Percentiles rank a stretch among this genome's conserved stretches.
Conservation (phyloP, 2,888 invertebrate genomes). For the Pristionchus maxplancki region DNA sequence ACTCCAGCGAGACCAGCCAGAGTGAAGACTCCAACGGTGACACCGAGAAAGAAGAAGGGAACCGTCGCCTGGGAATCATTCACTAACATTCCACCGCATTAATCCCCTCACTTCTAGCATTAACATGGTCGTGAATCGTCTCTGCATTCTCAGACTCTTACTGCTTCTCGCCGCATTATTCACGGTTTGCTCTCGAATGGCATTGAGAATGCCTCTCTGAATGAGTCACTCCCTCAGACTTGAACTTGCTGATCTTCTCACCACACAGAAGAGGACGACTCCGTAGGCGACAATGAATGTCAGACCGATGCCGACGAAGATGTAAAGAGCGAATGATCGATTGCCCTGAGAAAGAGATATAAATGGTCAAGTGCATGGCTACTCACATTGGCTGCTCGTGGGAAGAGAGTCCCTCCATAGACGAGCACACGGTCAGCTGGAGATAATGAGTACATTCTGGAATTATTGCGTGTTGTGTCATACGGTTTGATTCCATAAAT, state of each 20-base stretch:
- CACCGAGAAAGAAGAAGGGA: conserved; percentile 46
- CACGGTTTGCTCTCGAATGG: background rate
- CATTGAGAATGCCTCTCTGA: conserved; percentile 24
- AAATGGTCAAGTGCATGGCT: no score
- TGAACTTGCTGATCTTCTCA: background rate
- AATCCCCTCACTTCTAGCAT: background rate
- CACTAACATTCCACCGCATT: background rate
- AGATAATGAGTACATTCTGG: background rate
- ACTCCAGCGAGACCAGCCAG: conserved; percentile 21
- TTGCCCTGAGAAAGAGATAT: background rate
- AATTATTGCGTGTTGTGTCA: background rate
- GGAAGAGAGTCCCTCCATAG: conserved; percentile 13
- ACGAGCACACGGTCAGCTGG: background rate
- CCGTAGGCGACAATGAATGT: conserved; percentile 8
- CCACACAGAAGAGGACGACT: conserved; percentile 19
- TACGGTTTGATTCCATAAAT: background rate
- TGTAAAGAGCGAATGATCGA: conserved; percentile 26
- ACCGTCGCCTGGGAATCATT: background rate
- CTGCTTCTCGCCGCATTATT: background rate
- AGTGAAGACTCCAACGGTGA: conserved; percentile 21
- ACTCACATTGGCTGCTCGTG: conserved; percentile 3
- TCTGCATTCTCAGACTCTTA: conserved; percentile 8
- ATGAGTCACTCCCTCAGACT: background rate
- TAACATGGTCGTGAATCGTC: conserved; percentile 13
- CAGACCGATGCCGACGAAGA: conserved; percentile 5